Percentiles rank a stretch among this genome's conserved stretches.
Evolutionary conservation across 2,888 invertebrate species (phyloP).

Genomic region (Junonia oenone): DNA sequence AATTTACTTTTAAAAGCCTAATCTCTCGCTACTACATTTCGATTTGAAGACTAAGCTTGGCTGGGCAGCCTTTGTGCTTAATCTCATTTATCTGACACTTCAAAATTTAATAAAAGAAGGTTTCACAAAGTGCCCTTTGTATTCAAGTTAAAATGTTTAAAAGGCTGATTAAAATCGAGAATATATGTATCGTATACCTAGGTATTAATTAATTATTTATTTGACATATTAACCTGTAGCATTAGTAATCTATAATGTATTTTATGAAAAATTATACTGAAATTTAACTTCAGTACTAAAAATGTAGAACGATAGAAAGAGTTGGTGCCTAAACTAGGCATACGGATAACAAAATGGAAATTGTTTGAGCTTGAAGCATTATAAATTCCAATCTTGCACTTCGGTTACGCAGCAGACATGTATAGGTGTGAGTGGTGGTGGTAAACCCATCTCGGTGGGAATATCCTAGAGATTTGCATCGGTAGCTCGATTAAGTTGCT

Average conservation of each 20-base stretch:
- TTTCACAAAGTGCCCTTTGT: not conserved
- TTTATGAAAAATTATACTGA: too few species aligned
- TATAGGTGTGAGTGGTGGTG: too few species aligned
- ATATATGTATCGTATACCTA: too few species aligned
- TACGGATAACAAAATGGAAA: not conserved
- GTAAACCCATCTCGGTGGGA: too few species aligned
- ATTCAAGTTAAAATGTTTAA: not conserved
- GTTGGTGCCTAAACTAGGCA: too few species aligned
- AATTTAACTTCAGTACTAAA: too few species aligned
- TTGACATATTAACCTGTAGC: too few species aligned
- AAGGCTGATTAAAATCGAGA: not conserved
- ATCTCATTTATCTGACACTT: conserved; percentile 7
- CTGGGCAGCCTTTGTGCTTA: conserved; percentile 7
- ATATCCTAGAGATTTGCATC: conserved; percentile 63
- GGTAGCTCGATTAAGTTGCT: conserved; percentile 63
- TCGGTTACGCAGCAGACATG: conserved; percentile 48
- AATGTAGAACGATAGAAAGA: too few species aligned
- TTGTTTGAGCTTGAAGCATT: conserved; percentile 35
- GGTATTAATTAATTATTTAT: too few species aligned
- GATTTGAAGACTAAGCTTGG: conserved; percentile 11
- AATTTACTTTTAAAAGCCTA: conserved; percentile 14
- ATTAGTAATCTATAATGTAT: too few species aligned
- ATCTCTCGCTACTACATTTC: conserved; percentile 9
- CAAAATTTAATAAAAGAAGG: conserved; percentile 6
- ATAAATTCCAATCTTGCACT: conserved; percentile 67